Evolutionary conservation across 2,888 invertebrate genomes (phyloP), one percentile per base, ranked within the genome.

Genomic region (Pseudococcus longispinus): DNA sequence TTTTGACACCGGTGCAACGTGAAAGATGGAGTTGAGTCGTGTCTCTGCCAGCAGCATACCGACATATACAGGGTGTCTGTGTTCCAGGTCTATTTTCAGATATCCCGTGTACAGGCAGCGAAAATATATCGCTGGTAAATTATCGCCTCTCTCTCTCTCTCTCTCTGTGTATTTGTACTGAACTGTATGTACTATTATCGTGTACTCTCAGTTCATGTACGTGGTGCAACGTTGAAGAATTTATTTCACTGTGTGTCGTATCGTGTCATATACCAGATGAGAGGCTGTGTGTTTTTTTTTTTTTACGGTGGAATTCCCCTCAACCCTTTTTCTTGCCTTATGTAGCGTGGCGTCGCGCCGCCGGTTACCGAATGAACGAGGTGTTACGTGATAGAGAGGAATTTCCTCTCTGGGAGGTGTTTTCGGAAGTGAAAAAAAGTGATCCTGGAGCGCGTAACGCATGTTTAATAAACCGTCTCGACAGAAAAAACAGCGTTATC

Each of bases 1-100:
- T 70, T 70, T 70, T 70, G 70, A 70, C 70, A 70, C 70, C 70
- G 70, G 70, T 70, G 29, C 70, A 29, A 70, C 29, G 13, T 70
- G 70, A 32, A 70, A 32, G 29, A 70, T 70, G 29, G 70, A 70
- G 70, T 70, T 18, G 60, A 4, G 70, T 15, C 70, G 70, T 70
- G 70, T 70, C 70, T 70, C 70, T 70, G 70, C 70, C 26, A 29
- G 70, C 70, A 51, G n/a, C 51, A 46, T 15, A 37, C 37, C 37
- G 37, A 37, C 37, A 8, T 37, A 18, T 51, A 26, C 26, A 70
- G 70, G 70, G 70, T 70, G 70, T 70, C 18, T 29, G 70, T 29
- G 23, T 23, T 60, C 0, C 5, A 1, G 29, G 70, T 70, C 70
- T 70, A 70, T 70, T 70, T 70, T 70, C 70, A 70, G 70, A 70